Percentiles rank a stretch among this genome's conserved stretches.
Conservation (phyloP, 2,797 vertebrate genomes). For the Diceros bicornis region DNA sequence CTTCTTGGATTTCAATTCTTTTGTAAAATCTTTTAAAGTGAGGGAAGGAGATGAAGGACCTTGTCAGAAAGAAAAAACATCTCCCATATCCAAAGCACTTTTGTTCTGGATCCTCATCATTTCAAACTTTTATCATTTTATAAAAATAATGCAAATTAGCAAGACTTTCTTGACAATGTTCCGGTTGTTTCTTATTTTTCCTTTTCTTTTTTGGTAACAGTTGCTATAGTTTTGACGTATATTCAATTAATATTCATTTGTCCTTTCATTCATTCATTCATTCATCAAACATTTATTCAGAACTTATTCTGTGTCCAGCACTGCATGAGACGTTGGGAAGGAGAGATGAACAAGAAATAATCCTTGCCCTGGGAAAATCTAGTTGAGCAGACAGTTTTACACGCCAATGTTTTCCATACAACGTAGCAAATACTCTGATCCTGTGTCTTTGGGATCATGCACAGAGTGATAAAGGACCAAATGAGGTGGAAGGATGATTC, state of each 20-base stretch:
- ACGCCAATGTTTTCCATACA: accelerated
- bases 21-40: not conserved
- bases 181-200: not conserved
- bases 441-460: not conserved
- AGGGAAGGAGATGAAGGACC: not conserved
- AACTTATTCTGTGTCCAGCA: not conserved
- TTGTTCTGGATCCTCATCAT: not conserved
- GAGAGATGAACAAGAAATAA: not conserved
- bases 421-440: not conserved
- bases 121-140: not conserved
- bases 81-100: not conserved
- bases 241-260: not conserved
- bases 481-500: not conserved
- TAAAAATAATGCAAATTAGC: not conserved
- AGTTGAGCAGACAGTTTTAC: not conserved
- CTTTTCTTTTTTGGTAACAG: not conserved
- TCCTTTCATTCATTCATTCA: not conserved
- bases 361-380: not conserved
- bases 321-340: not conserved
- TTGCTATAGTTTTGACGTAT: not conserved
- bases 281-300: not conserved
- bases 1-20: conserved; percentile 33
- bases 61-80: not conserved
- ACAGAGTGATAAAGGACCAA: not conserved
- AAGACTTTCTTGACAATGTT: not conserved